These are phyloP conservation scores for Gastrophryne carolinensis DNA, from an alignment of 2,797 vertebrate species.

Conservation along the genomic window DNA sequence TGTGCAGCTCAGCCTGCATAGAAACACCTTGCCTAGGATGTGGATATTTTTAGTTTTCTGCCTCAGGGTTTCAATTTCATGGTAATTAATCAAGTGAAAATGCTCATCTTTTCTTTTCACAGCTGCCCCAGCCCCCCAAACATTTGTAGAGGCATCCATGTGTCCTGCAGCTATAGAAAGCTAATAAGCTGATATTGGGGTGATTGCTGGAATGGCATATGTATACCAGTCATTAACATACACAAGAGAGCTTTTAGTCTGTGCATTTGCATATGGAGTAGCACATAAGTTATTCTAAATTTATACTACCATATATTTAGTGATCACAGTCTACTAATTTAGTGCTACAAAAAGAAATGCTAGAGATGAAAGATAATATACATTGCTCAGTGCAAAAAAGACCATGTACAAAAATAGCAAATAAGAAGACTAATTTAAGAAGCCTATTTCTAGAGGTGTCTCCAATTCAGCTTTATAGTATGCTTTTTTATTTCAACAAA, in stretches of 20 bases:
- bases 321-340: too few relatives aligned
- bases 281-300: not conserved
- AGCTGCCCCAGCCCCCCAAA: not conserved
- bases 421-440: too few relatives aligned
- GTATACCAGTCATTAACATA: not conserved
- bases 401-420: too few relatives aligned
- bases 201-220: not conserved
- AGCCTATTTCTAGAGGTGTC: too few relatives aligned
- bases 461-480: too few relatives aligned
- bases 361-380: too few relatives aligned
- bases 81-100: constrained; percentile 69
- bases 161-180: not conserved
- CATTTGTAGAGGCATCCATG: not conserved
- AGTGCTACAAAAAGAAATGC: too few relatives aligned
- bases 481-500: too few relatives aligned
- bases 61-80: constrained; percentile 55
- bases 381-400: too few relatives aligned
- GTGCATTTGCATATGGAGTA: not conserved
- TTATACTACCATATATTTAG: too few relatives aligned
- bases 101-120: constrained; percentile 2
- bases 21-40: constrained; percentile 63
- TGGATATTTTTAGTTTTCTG: constrained; percentile 64
- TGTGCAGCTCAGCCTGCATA: constrained; percentile 61
- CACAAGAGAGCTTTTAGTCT: not conserved
- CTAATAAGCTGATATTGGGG: constrained; percentile 5